Base-by-base conservation (phyloP, 2,113 vertebrate species). In the Phalacrocorax aristotelis region DNA sequence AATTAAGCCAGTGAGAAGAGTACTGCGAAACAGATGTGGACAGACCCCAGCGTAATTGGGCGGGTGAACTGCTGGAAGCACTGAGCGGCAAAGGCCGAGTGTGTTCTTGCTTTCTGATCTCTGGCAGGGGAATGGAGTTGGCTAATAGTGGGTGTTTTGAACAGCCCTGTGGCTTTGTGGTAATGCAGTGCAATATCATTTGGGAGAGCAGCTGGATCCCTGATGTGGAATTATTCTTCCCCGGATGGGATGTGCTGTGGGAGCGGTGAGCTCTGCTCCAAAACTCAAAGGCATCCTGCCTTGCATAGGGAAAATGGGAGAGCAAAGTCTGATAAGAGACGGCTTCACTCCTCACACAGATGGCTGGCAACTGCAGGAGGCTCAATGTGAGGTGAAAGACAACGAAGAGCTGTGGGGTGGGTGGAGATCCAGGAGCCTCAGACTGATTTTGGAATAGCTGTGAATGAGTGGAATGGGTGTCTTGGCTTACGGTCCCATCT, bases 11-110 rank as follows among this genome's bases (percentile, higher is more conserved):
- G 42, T 60, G 71, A 97, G 89, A 85, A 77, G 29, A 95, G 61
- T 92, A 13, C 91, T 94, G 92, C 0, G 1, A 95, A 97, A 87
- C 96, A 98, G 95, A 97, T 97, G 96, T 96, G 90, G 55, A 60
- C 34, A 86, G 77, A 66, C 30, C 71, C 54, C 82, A 23, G 65
- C 61, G 8, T 76, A 84, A 93, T 0, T 26, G 79, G 51, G 54
- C 0, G 5, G 46, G 62, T 1, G 2, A 96, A 60, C 69, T 64
- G 87, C 83, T 94, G 92, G 90, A 75, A 96, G 84, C 83, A 64
- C 65, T 6, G 16, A 86, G 38, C 4, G 7, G 75, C 62, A 71
- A 85, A 83, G 65, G 54, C 92, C 6, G 6, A 95, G 82, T 20
- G 27, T 70, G 83, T 44, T 89, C 92, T 76, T 80, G 75, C 74